Percentiles rank a stretch among this genome's conserved stretches.
Conservation (phyloP, 2,113 vertebrate species). For the Xiphophorus couchianus region DNA sequence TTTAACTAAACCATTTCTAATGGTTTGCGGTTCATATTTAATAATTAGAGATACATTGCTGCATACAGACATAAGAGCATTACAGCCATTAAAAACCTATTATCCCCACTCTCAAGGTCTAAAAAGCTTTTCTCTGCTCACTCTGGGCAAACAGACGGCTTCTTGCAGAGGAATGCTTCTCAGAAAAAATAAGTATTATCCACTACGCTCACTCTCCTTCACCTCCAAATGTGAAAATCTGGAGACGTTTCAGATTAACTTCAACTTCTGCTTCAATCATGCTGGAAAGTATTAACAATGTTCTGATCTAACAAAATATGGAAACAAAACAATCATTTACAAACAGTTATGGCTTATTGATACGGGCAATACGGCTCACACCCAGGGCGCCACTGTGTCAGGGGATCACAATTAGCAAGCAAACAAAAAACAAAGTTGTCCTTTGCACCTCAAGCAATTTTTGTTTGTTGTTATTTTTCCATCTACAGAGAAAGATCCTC, state of each 20-base stretch:
- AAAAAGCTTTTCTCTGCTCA: slow-evolving; percentile 22
- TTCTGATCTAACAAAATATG: too few relatives aligned
- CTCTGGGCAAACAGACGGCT: slow-evolving; percentile 13
- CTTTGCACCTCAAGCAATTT: too few relatives aligned
- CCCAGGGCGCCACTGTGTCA: too few relatives aligned
- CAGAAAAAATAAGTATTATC: slow-evolving; percentile 11
- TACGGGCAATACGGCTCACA: too few relatives aligned
- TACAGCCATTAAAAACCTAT: slow-evolving; percentile 2
- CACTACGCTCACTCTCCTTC: background rate
- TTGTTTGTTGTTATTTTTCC: too few relatives aligned
- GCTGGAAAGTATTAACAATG: too few relatives aligned
- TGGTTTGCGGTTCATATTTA: background rate
- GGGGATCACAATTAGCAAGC: too few relatives aligned
- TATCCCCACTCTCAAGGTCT: slow-evolving; percentile 7
- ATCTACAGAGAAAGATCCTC: too few relatives aligned
- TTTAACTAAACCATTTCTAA: background rate
- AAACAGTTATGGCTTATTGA: too few relatives aligned
- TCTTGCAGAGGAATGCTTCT: slow-evolving; percentile 10
- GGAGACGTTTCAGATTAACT: slow-evolving; percentile 20
- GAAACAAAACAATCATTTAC: too few relatives aligned
- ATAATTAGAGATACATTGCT: background rate
- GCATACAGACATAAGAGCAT: slow-evolving; percentile 7
- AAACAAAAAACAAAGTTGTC: too few relatives aligned
- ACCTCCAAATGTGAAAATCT: slow-evolving; percentile 7
- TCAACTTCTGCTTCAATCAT: background rate